A percentile compares a stretch with the other conserved stretches of the same genome.
Evolutionary conservation across 2,888 invertebrate species (phyloP).

Genomic region (Sinhomidia bicolor): DNA sequence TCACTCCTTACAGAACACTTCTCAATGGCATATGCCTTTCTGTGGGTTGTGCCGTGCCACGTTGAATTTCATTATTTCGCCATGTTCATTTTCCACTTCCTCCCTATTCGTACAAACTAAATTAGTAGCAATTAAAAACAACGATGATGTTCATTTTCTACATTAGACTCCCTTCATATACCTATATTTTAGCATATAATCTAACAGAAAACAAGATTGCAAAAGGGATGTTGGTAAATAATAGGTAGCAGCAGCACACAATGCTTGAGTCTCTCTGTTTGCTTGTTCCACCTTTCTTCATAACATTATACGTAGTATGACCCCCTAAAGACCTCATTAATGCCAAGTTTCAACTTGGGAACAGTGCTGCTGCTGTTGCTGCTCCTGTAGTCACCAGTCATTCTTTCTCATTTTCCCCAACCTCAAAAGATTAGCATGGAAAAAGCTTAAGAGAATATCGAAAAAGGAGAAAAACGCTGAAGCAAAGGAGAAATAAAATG

Average conservation of each 20-base stretch:
- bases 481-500: constrained; percentile 1
- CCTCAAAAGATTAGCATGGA: constrained; percentile 41
- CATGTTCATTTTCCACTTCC: not conserved
- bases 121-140: not conserved
- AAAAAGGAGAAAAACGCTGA: constrained; percentile 4
- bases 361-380: not conserved
- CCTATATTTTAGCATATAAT: not conserved
- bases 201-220: not conserved
- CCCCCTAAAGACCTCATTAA: constrained; percentile 73
- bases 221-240: not conserved
- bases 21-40: too few species aligned
- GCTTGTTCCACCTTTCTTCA: not conserved
- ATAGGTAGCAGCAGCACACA: not conserved
- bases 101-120: not conserved
- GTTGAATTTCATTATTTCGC: not conserved
- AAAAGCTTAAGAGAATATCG: not conserved
- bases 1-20: too few species aligned
- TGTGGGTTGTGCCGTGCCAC: not conserved
- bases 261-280: too few species aligned
- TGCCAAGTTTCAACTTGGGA: constrained; percentile 70
- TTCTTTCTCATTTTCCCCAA: not conserved
- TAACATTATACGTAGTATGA: constrained; percentile 49
- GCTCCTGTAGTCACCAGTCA: not conserved
- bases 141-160: not conserved
- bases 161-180: not conserved